Evolutionary conservation across 2,797 vertebrate species (phyloP).

Genomic region (Galago senegalensis): DNA sequence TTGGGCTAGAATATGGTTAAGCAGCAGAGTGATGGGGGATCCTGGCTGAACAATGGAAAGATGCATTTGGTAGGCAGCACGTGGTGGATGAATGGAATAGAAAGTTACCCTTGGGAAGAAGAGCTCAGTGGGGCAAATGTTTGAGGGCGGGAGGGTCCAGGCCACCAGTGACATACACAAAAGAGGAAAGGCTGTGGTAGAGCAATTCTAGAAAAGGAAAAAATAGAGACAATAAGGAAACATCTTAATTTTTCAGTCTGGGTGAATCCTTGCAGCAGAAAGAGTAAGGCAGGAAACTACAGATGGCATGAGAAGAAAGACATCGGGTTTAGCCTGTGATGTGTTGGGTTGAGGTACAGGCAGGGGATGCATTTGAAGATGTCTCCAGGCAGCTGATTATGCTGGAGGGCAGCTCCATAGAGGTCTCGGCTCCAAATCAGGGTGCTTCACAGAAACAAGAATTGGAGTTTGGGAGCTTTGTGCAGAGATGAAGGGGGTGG

Average conservation of each 20-base stretch:
- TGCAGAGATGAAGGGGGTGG: not conserved
- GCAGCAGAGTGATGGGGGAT: not conserved
- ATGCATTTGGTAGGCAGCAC: not conserved
- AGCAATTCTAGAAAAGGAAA: slow-evolving; percentile 13
- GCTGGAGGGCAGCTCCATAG: rapidly evolving
- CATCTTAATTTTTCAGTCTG: not conserved
- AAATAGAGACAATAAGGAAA: not conserved
- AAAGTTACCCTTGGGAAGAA: not conserved
- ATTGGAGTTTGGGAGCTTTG: not conserved
- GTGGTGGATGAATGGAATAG: not conserved
- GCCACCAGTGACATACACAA: not conserved
- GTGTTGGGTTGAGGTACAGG: not conserved
- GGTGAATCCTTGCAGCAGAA: slow-evolving; percentile 31
- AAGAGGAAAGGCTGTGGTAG: not conserved
- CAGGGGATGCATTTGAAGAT: not conserved
- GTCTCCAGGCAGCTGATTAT: not conserved
- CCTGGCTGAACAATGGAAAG: not conserved
- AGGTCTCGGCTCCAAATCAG: not conserved
- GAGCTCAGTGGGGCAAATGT: not conserved
- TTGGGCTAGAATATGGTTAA: not conserved
- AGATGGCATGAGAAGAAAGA: not conserved
- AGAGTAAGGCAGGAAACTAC: not conserved
- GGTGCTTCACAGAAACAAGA: not conserved
- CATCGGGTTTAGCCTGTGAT: not conserved
- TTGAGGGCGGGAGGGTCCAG: not conserved